Evolutionary conservation across 1,140 invertebrate genomes (phyloP).

Genomic region (Drosophila hydei): DNA sequence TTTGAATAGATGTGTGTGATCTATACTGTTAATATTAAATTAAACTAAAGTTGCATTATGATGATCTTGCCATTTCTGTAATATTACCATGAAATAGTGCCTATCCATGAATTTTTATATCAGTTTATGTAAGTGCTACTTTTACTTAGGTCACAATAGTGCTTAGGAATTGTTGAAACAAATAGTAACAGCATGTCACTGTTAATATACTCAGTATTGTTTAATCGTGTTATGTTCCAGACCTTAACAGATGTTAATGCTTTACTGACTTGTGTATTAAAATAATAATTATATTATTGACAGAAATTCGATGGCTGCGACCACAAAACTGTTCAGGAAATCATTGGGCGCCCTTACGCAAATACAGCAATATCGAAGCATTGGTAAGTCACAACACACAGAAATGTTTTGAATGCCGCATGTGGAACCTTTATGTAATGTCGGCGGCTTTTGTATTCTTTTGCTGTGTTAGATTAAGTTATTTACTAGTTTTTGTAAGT

Average conservation of each 20-base stretch:
- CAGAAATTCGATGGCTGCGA: conserved; percentile 53
- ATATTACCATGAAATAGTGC: no score
- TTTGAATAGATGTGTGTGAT: no score
- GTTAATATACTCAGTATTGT: no score
- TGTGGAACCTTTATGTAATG: conserved; percentile 55
- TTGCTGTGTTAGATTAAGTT: neutral
- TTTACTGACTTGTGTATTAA: conserved; percentile 15
- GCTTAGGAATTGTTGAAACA: no score
- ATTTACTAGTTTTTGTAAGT: no score
- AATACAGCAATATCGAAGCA: conserved; percentile 53
- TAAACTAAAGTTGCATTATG: no score
- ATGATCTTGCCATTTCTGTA: no score
- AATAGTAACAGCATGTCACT: no score
- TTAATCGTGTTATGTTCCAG: no score
- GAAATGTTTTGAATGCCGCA: conserved; percentile 18
- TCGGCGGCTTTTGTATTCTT: conserved; percentile 3
- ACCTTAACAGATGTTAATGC: conserved; percentile 4
- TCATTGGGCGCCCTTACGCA: conserved; percentile 50
- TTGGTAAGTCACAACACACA: conserved; percentile 33
- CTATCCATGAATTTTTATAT: neutral
- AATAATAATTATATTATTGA: conserved; percentile 26
- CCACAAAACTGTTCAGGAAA: conserved; percentile 63
- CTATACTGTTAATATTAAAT: neutral
- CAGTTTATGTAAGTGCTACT: neutral
- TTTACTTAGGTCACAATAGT: neutral